Conservation (phyloP, 1,140 invertebrate species). For the Heliconius eleuchia region DNA sequence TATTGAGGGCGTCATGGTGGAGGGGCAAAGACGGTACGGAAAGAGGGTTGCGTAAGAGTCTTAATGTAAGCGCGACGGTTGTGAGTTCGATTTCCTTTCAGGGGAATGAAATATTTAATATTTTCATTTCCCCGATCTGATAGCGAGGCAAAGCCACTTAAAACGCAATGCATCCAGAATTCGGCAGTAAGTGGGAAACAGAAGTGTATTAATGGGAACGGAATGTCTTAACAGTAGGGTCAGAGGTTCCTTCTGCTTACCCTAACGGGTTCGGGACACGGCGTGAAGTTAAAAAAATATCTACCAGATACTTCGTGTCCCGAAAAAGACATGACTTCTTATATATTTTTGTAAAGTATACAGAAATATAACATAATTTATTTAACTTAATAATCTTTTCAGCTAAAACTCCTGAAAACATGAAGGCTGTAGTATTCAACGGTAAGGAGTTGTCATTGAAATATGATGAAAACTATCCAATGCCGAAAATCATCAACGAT, state of each 20-base stretch:
- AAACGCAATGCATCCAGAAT: background rate
- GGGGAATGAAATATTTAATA: background rate
- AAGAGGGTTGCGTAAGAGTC: too few species aligned
- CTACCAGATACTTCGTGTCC: too few species aligned
- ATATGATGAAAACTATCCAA: constrained; percentile 71
- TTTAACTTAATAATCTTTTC: background rate
- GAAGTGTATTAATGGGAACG: background rate
- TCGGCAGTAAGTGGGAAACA: background rate
- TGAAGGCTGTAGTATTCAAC: constrained; percentile 85
- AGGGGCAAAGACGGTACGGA: too few species aligned
- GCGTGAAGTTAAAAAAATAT: background rate
- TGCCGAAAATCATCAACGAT: constrained; percentile 78
- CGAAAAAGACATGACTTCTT: too few species aligned
- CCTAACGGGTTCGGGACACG: background rate
- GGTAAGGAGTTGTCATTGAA: constrained; percentile 69
- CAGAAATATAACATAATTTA: too few species aligned
- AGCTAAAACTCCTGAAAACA: constrained; percentile 49
- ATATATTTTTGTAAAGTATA: too few species aligned
- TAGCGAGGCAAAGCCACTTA: background rate
- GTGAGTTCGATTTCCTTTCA: background rate
- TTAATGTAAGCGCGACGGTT: background rate
- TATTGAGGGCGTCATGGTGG: too few species aligned
- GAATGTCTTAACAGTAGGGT: background rate
- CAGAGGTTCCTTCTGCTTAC: background rate
- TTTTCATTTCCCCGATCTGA: background rate